Base-by-base conservation (phyloP, 2,113 vertebrate genomes). In the Danionella cerebrum region DNA sequence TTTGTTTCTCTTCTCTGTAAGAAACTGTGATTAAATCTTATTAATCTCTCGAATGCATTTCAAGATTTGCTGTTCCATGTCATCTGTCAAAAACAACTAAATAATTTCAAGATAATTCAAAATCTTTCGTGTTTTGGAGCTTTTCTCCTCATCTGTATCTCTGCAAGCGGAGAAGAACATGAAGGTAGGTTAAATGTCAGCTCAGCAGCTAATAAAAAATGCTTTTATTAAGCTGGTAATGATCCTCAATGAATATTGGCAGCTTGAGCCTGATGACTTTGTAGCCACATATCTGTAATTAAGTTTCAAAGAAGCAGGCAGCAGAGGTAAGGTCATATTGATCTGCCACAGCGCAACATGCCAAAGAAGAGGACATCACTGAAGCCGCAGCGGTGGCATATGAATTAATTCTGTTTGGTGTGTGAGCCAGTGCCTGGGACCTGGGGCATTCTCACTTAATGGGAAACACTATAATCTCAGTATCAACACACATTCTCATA, bases 231-330 rank as follows among this genome's bases (percentile, higher is more conserved):
- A 79, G 78, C 73, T 80, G 45, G 75, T 86, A 87, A 90, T 88
- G 85, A 89, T 86, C 84, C 83, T 83, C 76, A 70, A 88, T 89
- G 84, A 88, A 88, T 89, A 89, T 86, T 84, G 87, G 87, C 86
- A 86, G 84, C 75, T 73, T 48, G 77, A 75, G 84, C 81, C 87
- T 88, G 87, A 87, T 89, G 87, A 87, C 87, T 89, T 88, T 88
- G 87, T 86, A 84, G 85, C 76, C 55, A 85, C 84, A 88, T 89
- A 87, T 89, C 87, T 84, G 87, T 89, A 89, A 90, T 89, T 87
- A 89, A 83, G 85, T 89, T 89, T 90, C 83, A 85, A 84, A 85
- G 82, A 76, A 86, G 83, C 80, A 79, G 79, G 74, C 72, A 75
- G 78, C 78, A 33, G 83, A 82, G 86, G 86, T 87, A 88, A 89